Base-by-base conservation (phyloP, 2,113 vertebrate genomes). In the Strix uralensis region DNA sequence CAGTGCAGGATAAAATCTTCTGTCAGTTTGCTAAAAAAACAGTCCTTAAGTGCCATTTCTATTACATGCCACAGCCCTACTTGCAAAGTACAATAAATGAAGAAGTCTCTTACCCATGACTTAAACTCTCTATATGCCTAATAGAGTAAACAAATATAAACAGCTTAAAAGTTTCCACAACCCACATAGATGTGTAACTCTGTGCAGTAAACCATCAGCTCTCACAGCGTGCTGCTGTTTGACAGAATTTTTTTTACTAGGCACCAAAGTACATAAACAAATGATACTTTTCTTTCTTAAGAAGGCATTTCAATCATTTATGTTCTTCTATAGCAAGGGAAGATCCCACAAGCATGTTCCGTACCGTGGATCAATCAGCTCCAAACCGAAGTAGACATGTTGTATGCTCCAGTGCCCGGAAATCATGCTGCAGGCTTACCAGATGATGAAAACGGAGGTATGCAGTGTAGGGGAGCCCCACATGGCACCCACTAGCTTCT, bases 361-460 rank as follows among this genome's bases (percentile, higher is more conserved):
- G 86, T 97, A 97, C 97, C 23, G 92, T 93, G 98, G 98, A 99
- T 98, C 99, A 99, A 99, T 99, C 98, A 99, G 98, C 98, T 99
- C 98, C 97, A 98, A 98, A 99, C 98, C 97, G 90, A 98, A 98
- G 98, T 97, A 98, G 98, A 98, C 98, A 98, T 95, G 96, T 98
- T 98, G 96, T 98, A 96, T 97, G 98, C 98, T 99, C 98, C 98
- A 98, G 98, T 98, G 99, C 98, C 98, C 83, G 96, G 97, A 97
- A 98, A 98, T 98, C 98, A 97, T 98, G 98, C 99, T 98, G 98
- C 98, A 97, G 99, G 98, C 98, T 98, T 93, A 94, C 97, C 98
- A 98, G 98, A 99, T 98, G 99, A 99, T 99, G 98, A 99, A 98
- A 98, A 99, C 98, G 95, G 98, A 98, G 98, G 97, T 95, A 97